These are phyloP conservation scores for Drosophila helvetica DNA, from an alignment of 2,888 invertebrate species.

Conservation along the genomic window DNA sequence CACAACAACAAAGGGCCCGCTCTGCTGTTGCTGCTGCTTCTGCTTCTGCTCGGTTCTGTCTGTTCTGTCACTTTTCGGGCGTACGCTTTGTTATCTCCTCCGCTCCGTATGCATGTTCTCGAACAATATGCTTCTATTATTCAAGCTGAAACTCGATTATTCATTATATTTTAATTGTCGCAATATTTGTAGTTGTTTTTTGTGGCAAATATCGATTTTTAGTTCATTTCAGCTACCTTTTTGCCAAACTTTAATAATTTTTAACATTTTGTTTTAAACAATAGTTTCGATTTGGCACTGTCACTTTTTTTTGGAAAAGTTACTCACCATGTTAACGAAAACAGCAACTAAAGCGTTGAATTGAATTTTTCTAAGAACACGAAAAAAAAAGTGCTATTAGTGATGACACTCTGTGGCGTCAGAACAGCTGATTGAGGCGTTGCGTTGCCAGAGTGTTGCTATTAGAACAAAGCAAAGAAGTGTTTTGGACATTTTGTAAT, in stretches of 20 bases:
- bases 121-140: slow-evolving; percentile 37
- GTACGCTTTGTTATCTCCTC: slow-evolving; percentile 62
- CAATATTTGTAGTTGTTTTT: slow-evolving; percentile 22
- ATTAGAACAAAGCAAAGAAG: no score
- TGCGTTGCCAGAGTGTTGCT: no score
- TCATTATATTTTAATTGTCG: slow-evolving; percentile 25
- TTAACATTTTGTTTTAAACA: no score
- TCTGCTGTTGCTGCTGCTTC: slow-evolving; percentile 42
- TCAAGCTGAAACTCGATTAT: slow-evolving; percentile 41
- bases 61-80: slow-evolving; percentile 51
- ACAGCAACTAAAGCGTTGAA: slow-evolving; percentile 32
- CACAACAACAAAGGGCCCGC: slow-evolving; percentile 59
- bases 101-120: slow-evolving; percentile 55
- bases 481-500: no score
- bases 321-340: slow-evolving; percentile 18
- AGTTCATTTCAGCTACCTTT: background rate
- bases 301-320: no score
- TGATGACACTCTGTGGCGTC: no score
- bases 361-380: slow-evolving; percentile 40
- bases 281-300: background rate
- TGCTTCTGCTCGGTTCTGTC: slow-evolving; percentile 19
- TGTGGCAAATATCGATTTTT: slow-evolving; percentile 62
- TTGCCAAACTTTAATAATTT: background rate
- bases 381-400: slow-evolving; percentile 11
- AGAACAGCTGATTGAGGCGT: no score